A percentile compares a stretch with the other conserved stretches of the same genome.
Evolutionary conservation across 2,113 vertebrate species (phyloP).

Genomic region (Fulica atra): DNA sequence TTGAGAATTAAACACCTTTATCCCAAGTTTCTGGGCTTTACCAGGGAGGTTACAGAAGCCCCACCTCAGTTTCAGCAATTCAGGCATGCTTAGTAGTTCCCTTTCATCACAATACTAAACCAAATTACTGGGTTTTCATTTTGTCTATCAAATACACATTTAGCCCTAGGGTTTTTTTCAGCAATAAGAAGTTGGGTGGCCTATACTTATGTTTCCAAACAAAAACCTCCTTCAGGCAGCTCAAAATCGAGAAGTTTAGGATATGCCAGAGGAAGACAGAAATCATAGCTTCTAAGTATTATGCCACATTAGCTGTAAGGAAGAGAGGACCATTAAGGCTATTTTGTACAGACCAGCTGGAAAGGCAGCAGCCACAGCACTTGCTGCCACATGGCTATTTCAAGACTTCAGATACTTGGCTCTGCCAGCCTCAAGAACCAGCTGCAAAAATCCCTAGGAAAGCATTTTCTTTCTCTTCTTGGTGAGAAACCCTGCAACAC

Average conservation of each 20-base stretch:
- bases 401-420: background rate
- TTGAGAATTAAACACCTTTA: background rate
- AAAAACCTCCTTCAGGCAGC: background rate
- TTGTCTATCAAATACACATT: slow-evolving; percentile 30
- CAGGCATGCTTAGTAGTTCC: accelerated
- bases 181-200: background rate
- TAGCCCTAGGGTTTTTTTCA: background rate
- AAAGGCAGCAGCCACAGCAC: slow-evolving; percentile 6
- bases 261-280: slow-evolving; percentile 35
- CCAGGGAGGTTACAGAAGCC: background rate
- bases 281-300: slow-evolving; percentile 58
- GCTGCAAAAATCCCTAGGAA: background rate
- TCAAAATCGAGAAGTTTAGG: slow-evolving; percentile 7
- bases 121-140: background rate
- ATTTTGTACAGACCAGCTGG: background rate
- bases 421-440: background rate
- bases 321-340: background rate
- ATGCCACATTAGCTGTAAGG: background rate
- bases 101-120: background rate
- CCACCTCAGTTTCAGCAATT: background rate
- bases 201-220: slow-evolving; percentile 36
- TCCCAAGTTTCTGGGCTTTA: background rate
- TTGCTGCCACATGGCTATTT: slow-evolving; percentile 26
- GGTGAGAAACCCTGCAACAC: background rate
- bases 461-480: background rate